Evolutionary conservation across 2,888 invertebrate species (phyloP).

Genomic region (Ditula angustiorana): DNA sequence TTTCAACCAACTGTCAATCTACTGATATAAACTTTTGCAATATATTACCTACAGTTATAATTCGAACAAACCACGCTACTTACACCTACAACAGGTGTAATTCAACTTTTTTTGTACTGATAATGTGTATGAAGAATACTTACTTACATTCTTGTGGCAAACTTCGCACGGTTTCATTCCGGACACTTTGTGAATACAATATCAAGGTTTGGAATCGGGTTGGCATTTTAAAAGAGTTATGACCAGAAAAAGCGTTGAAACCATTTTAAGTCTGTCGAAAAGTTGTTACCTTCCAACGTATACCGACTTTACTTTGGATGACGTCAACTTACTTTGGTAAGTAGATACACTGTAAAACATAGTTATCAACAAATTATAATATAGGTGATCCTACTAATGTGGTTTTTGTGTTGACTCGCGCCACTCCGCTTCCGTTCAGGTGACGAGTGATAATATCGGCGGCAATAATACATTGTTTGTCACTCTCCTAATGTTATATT

Average conservation of each 20-base stretch:
- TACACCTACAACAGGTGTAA: not conserved
- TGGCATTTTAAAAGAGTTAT: conserved; percentile 6
- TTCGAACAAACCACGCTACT: not conserved
- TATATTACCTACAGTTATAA: not conserved
- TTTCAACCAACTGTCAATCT: conserved; percentile 53
- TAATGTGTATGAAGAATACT: not conserved
- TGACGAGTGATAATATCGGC: conserved; percentile 75
- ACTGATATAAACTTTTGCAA: conserved; percentile 18
- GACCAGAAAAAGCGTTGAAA: not conserved
- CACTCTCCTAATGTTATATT: conserved; percentile 59
- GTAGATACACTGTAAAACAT: conserved; percentile 30
- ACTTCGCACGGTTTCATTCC: conserved; percentile 26
- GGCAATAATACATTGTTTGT: conserved; percentile 64
- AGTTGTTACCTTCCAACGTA: not conserved
- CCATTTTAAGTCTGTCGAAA: conserved; percentile 39
- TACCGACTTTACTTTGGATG: too few relatives aligned
- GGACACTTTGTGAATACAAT: conserved; percentile 16
- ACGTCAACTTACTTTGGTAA: too few relatives aligned
- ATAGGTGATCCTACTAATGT: conserved; percentile 68
- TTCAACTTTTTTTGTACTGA: not conserved
- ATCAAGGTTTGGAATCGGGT: not conserved
- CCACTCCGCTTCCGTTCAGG: conserved; percentile 79
- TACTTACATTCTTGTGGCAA: conserved; percentile 13
- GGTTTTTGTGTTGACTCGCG: conserved; percentile 75
- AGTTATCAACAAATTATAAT: conserved; percentile 48